Evolutionary conservation across 2,113 vertebrate genomes (phyloP).

Genomic region (Petrocephalus zakoni): DNA sequence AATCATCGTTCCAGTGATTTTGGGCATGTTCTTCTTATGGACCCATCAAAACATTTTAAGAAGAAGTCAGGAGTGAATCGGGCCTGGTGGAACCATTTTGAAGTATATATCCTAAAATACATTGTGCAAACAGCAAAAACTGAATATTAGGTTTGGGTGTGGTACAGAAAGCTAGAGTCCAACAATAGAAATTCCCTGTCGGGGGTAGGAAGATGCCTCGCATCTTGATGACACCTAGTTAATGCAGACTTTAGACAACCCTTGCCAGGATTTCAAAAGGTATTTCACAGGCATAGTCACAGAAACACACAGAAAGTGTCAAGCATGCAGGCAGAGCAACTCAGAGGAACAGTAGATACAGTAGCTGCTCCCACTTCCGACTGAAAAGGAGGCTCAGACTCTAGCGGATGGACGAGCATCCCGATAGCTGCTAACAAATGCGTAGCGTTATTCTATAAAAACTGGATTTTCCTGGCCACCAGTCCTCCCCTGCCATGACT

Average conservation of each 20-base stretch:
- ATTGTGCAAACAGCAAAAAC: neutral
- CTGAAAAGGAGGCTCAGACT: neutral
- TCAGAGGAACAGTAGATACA: neutral
- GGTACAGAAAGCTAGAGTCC: conserved; percentile 20
- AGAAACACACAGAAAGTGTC: neutral
- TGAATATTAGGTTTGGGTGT: conserved; percentile 19
- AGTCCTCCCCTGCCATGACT: neutral
- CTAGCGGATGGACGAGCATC: neutral
- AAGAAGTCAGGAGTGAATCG: conserved; percentile 23
- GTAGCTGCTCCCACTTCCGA: neutral
- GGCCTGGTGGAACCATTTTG: conserved; percentile 27
- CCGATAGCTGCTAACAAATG: neutral
- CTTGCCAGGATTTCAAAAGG: neutral
- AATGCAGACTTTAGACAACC: neutral
- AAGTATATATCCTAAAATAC: conserved; percentile 20
- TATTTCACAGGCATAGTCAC: neutral
- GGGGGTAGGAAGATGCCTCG: conserved; percentile 9
- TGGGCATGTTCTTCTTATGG: conserved; percentile 26
- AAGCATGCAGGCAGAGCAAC: neutral
- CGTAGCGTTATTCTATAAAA: neutral
- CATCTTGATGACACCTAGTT: conserved; percentile 13
- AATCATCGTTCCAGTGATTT: conserved; percentile 8
- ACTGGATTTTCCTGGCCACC: neutral
- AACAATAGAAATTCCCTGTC: conserved; percentile 12
- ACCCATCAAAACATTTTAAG: conserved; percentile 29